Percentiles rank a stretch among this genome's conserved stretches.
Evolutionary conservation across 2,888 invertebrate genomes (phyloP).

Genomic region (Ormia ochracea): DNA sequence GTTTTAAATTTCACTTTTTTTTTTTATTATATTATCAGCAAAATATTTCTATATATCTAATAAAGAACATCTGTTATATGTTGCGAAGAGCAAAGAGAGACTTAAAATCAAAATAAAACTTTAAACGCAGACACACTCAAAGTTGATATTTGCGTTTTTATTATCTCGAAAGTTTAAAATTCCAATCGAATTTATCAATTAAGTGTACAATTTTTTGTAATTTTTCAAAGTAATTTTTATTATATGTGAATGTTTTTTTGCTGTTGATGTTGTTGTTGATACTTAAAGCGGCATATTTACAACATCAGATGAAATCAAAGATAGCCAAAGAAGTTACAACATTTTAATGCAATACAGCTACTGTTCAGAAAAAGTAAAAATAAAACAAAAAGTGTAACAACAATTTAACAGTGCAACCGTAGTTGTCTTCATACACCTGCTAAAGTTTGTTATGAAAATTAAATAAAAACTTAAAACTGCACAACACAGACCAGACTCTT

Average conservation of each 20-base stretch:
- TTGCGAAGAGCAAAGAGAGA: neutral
- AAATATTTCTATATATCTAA: too few species aligned
- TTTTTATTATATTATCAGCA: too few species aligned
- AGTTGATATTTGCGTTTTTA: slow-evolving; percentile 63
- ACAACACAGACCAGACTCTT: slow-evolving; percentile 43
- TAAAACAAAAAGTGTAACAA: too few species aligned
- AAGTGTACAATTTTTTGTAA: slow-evolving; percentile 61
- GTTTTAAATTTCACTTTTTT: too few species aligned
- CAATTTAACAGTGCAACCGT: neutral
- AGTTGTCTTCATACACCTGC: slow-evolving; percentile 54
- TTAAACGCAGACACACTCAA: slow-evolving; percentile 46
- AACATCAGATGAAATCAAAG: slow-evolving; percentile 62
- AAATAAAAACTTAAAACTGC: slow-evolving; percentile 25
- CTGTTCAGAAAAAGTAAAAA: slow-evolving; percentile 30
- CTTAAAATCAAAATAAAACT: slow-evolving; percentile 1
- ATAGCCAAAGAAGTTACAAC: slow-evolving; percentile 59
- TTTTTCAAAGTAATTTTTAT: slow-evolving; percentile 42
- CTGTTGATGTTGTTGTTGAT: slow-evolving; percentile 43
- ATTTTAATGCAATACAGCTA: slow-evolving; percentile 58
- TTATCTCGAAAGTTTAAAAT: slow-evolving; percentile 64
- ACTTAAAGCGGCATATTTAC: slow-evolving; percentile 59
- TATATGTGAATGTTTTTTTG: neutral
- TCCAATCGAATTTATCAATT: slow-evolving; percentile 65
- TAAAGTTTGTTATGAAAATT: neutral
- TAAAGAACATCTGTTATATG: too few species aligned